phyloP scores from a whole-genome alignment of 2,113 vertebrate species.

The Lonchura striata region DNA sequence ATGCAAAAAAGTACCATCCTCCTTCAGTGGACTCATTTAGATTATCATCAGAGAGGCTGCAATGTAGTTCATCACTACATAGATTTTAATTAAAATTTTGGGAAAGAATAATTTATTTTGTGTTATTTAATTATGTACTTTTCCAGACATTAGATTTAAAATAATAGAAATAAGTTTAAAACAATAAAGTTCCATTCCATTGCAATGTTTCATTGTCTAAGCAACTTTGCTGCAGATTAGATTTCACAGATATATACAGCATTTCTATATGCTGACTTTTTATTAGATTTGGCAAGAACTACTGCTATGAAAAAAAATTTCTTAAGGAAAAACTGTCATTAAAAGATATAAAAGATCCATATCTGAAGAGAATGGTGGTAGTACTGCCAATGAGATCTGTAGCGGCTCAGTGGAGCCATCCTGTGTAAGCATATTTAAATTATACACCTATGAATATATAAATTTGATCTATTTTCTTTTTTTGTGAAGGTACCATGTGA shows the following conservation, averaged over 20 bases:
- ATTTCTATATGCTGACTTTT: background rate
- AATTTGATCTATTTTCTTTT: background rate
- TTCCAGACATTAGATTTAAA: background rate
- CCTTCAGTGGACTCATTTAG: background rate
- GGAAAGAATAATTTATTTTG: background rate
- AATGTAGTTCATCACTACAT: background rate
- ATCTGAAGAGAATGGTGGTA: background rate
- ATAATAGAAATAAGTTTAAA: background rate
- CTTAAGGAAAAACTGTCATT: constrained; percentile 7
- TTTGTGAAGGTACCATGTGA: background rate
- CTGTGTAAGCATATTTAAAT: background rate
- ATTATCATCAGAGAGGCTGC: background rate
- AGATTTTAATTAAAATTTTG: background rate
- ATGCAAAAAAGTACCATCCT: background rate
- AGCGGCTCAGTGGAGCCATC: constrained; percentile 22
- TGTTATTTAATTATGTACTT: background rate
- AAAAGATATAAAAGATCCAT: constrained; percentile 4
- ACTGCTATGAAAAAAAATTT: background rate
- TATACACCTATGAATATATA: background rate
- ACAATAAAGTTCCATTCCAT: background rate
- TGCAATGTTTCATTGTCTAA: background rate
- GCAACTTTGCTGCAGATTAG: background rate
- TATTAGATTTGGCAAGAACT: background rate
- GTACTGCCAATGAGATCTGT: background rate
- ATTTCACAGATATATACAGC: background rate